Conservation (phyloP, 2,113 vertebrate genomes). For the Dolichallabes microphthalmus region DNA sequence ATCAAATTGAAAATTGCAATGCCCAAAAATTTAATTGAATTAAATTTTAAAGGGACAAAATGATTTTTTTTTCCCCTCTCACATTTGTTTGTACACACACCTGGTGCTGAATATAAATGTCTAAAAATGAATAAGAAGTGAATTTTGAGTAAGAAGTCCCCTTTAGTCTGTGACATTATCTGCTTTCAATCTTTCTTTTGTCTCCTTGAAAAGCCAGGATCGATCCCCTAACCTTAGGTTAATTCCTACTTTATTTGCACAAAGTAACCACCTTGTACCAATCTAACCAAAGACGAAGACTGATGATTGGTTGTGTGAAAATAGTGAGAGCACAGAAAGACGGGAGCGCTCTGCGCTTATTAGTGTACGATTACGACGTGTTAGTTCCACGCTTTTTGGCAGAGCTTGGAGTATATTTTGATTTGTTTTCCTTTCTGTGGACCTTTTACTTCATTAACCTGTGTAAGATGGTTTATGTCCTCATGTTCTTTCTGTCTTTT, state of each 20-base stretch:
- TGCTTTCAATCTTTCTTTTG: not conserved
- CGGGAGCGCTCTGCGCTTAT: not conserved
- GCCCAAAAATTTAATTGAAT: too few relatives aligned
- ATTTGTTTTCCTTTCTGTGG: not conserved
- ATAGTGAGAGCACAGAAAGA: not conserved
- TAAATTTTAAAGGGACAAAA: too few relatives aligned
- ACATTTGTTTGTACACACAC: too few relatives aligned
- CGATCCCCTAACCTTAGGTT: not conserved
- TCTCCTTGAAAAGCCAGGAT: constrained; percentile 8
- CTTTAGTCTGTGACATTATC: not conserved
- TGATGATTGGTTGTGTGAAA: not conserved
- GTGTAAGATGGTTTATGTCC: not conserved
- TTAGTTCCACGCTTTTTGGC: not conserved
- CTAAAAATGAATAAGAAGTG: too few relatives aligned
- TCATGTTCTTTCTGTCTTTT: not conserved
- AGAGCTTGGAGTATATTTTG: not conserved
- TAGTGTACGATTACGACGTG: not conserved
- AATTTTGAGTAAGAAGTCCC: too few relatives aligned
- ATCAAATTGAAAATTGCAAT: too few relatives aligned
- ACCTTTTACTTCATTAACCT: constrained; percentile 7
- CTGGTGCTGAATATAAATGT: too few relatives aligned
- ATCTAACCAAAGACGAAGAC: not conserved
- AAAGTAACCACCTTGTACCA: not conserved
- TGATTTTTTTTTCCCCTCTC: too few relatives aligned
- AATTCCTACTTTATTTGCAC: constrained; percentile 1